Conservation (phyloP, 2,797 vertebrate species). For the Aulostomus chinensis region DNA sequence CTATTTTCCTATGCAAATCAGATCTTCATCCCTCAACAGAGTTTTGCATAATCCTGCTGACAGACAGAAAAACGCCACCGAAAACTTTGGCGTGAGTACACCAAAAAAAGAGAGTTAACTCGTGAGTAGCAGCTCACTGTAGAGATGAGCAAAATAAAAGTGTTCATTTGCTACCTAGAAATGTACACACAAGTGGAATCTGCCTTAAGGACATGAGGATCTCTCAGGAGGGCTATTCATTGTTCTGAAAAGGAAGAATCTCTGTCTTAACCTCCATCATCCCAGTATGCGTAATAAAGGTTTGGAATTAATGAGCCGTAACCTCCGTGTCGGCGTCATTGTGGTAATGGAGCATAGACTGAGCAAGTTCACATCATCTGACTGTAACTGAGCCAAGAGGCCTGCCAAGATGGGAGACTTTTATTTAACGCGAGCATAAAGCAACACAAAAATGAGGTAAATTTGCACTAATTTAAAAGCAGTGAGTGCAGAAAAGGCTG, state of each 20-base stretch:
- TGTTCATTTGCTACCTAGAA: neutral
- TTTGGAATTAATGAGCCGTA: conserved; percentile 52
- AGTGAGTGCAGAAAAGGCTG: too few relatives aligned
- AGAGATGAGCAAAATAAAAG: neutral
- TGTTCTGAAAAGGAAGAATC: conserved; percentile 26
- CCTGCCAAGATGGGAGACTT: neutral
- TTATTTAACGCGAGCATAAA: too few relatives aligned
- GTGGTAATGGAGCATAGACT: conserved; percentile 32
- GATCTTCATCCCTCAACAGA: too few relatives aligned
- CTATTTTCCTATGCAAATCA: too few relatives aligned
- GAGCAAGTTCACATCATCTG: conserved; percentile 30
- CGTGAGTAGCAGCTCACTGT: conserved; percentile 2
- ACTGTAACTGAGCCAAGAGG: conserved; percentile 14
- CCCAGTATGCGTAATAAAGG: conserved; percentile 25
- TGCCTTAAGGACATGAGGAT: neutral
- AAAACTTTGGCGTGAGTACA: too few relatives aligned
- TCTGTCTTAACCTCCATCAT: conserved; percentile 25
- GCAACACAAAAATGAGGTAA: too few relatives aligned
- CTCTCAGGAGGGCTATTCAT: conserved; percentile 11
- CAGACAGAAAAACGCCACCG: too few relatives aligned
- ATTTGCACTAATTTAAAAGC: too few relatives aligned
- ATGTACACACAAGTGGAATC: neutral
- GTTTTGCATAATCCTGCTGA: too few relatives aligned
- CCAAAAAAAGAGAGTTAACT: neutral
- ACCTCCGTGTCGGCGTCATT: conserved; percentile 22